phyloP scores from a whole-genome alignment of 2,113 vertebrate genomes.

The Gorsachius goisagi region DNA sequence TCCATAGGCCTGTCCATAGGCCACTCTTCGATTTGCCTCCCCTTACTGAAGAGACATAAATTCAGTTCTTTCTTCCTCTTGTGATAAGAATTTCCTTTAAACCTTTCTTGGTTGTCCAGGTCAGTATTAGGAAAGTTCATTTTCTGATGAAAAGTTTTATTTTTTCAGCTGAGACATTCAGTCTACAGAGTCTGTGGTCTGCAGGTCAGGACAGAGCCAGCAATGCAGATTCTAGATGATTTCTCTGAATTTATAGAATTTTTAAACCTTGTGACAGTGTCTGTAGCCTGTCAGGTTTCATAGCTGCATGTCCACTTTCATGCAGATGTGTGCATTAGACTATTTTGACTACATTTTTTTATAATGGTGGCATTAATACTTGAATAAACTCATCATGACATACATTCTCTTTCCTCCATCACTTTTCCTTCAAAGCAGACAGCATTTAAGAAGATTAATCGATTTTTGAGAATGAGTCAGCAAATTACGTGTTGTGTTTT shows the following conservation, averaged over 20 bases:
- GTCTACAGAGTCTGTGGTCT: background rate
- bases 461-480: conserved; percentile 3
- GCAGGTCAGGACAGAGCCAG: background rate
- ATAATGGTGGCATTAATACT: background rate
- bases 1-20: background rate
- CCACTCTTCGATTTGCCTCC: background rate
- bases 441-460: background rate
- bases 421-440: background rate
- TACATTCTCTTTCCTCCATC: background rate
- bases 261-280: background rate
- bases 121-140: background rate
- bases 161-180: background rate
- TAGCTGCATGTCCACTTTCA: background rate
- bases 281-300: background rate
- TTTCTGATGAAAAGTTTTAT: background rate
- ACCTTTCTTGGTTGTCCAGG: background rate
- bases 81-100: background rate
- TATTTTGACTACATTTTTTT: background rate
- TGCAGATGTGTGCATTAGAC: background rate
- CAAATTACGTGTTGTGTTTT: background rate
- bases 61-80: background rate
- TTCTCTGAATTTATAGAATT: background rate
- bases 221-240: background rate
- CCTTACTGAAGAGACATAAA: background rate
- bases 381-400: background rate